Conservation (phyloP, 2,888 invertebrate genomes). For the Bellardia bayeri region DNA sequence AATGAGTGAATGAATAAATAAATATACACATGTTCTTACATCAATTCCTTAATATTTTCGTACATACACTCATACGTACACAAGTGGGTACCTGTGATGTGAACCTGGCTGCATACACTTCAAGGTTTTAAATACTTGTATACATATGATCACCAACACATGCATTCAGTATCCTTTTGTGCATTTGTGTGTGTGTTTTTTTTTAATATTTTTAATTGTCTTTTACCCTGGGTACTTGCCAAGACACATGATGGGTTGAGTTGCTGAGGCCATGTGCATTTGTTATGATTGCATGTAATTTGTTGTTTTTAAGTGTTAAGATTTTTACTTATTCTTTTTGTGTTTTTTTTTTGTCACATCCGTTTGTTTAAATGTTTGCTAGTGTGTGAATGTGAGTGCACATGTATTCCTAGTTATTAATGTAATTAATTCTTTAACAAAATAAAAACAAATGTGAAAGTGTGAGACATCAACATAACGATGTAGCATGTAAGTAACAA, state of each 20-base stretch:
- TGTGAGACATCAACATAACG: background rate
- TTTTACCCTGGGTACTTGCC: conserved; percentile 51
- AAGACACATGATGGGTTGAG: conserved; percentile 47
- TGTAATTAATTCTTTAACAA: conserved; percentile 46
- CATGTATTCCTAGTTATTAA: conserved; percentile 25
- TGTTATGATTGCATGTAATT: conserved; percentile 63
- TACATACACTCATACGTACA: background rate
- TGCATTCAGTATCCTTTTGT: background rate
- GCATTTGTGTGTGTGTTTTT: background rate
- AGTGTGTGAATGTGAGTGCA: background rate
- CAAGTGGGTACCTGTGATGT: conserved; percentile 28
- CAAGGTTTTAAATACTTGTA: conserved; percentile 47
- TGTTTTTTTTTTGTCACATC: conserved; percentile 34
- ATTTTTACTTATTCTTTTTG: conserved; percentile 38
- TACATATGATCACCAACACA: background rate
- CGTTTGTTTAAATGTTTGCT: background rate
- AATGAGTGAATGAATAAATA: conserved; percentile 11
- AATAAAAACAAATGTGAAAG: background rate
- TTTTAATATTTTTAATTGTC: conserved; percentile 36
- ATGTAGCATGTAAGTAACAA: background rate
- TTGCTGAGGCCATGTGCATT: conserved; percentile 62
- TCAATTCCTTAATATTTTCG: conserved; percentile 1
- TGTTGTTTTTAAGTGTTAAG: conserved; percentile 63
- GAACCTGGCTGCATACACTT: conserved; percentile 36
- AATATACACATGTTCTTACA: conserved; percentile 14